Percentiles rank a stretch among this genome's conserved stretches.
Evolutionary conservation across 2,888 invertebrate species (phyloP).

Genomic region (Trichopria drosophilae): DNA sequence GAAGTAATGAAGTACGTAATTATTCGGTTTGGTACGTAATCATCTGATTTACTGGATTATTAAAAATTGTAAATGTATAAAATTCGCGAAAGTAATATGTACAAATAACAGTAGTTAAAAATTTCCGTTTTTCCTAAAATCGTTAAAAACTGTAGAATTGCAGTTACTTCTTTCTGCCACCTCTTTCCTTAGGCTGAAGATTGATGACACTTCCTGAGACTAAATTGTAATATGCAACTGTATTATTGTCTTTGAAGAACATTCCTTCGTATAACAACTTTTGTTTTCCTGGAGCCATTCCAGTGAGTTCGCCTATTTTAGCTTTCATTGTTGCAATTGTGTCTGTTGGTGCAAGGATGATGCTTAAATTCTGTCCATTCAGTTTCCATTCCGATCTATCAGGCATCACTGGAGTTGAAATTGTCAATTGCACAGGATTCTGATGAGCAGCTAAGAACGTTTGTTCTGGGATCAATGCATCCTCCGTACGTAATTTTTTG

Average conservation of each 20-base stretch:
- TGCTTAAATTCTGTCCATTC: constrained; percentile 82
- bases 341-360: constrained; percentile 77
- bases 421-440: constrained; percentile 77
- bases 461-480: constrained; percentile 86
- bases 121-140: too few relatives aligned
- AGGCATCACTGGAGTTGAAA: constrained; percentile 78
- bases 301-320: constrained; percentile 81
- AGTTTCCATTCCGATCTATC: constrained; percentile 96
- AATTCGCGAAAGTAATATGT: too few relatives aligned
- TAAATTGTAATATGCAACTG: constrained; percentile 94
- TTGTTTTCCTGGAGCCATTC: constrained; percentile 96
- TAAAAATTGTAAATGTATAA: too few relatives aligned
- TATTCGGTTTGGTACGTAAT: too few relatives aligned
- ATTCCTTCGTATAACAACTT: constrained; percentile 94
- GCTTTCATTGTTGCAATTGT: constrained; percentile 85
- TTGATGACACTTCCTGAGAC: constrained; percentile 81
- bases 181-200: constrained; percentile 94
- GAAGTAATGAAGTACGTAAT: too few relatives aligned
- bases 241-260: constrained; percentile 96
- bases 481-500: constrained; percentile 90
- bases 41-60: too few relatives aligned
- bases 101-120: too few relatives aligned
- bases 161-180: constrained; percentile 91
- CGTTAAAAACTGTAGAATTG: too few relatives aligned
- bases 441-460: constrained; percentile 74